Conservation (phyloP, 2,113 vertebrate genomes). For the Thymallus thymallus region DNA sequence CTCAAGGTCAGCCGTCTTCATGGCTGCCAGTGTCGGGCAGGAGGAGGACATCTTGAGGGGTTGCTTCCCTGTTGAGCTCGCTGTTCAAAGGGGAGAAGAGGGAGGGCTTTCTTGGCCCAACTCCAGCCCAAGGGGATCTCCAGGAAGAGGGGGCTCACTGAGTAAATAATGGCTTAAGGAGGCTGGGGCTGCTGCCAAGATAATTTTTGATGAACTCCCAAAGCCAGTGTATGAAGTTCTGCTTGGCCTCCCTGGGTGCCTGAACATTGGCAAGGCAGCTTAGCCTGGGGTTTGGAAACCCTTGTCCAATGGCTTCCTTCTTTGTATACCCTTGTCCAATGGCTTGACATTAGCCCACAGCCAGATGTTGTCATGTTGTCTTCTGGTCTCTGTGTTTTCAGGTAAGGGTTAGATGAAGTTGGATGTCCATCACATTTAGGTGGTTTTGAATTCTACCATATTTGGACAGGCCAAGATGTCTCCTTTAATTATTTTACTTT, state of each 20-base stretch:
- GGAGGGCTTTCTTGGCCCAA: neutral
- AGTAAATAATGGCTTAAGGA: constrained; percentile 6
- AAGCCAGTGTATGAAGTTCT: neutral
- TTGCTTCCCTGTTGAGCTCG: neutral
- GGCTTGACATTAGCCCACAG: too few relatives aligned
- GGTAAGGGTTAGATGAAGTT: too few relatives aligned
- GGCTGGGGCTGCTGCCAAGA: neutral
- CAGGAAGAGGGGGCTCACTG: neutral
- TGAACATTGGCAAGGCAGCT: too few relatives aligned
- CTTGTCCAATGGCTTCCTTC: too few relatives aligned
- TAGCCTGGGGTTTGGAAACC: too few relatives aligned
- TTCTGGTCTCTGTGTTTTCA: too few relatives aligned
- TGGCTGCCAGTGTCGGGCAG: neutral
- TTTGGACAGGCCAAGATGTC: too few relatives aligned
- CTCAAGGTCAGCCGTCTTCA: neutral
- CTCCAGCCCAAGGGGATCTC: neutral
- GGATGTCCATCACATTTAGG: too few relatives aligned
- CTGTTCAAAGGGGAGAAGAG: neutral
- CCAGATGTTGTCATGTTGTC: too few relatives aligned
- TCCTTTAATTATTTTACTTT: too few relatives aligned
- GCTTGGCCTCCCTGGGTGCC: neutral
- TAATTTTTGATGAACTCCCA: neutral
- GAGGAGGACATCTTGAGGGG: constrained; percentile 1
- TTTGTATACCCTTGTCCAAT: too few relatives aligned
- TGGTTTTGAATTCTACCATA: too few relatives aligned